phyloP scores from a whole-genome alignment of 1,140 invertebrate genomes.

The Drosophila burlai region DNA sequence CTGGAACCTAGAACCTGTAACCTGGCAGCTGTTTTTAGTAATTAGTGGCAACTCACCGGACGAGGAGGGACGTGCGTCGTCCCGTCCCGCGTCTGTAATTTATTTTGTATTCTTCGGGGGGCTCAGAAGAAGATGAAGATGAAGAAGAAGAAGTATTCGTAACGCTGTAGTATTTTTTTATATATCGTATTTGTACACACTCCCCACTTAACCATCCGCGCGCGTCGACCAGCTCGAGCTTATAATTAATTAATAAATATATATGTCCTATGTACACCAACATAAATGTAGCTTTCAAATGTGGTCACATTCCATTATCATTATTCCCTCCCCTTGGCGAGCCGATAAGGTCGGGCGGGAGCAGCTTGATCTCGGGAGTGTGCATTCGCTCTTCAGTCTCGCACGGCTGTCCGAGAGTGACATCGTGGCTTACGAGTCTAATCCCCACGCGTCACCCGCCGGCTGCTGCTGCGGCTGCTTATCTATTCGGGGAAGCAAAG shows the following conservation, averaged over 20 bases:
- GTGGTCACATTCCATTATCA: neutral
- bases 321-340: neutral
- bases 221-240: constrained; percentile 27
- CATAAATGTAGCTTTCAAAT: constrained; percentile 18
- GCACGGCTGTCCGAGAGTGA: neutral
- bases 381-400: neutral
- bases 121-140: constrained; percentile 13
- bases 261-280: constrained; percentile 27
- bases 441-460: neutral
- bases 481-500: neutral
- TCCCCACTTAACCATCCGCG: constrained; percentile 25
- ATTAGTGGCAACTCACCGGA: constrained; percentile 36
- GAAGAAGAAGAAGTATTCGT: constrained; percentile 42
- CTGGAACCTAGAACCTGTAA: constrained; percentile 3
- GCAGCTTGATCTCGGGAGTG: neutral
- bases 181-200: constrained; percentile 42
- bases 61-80: constrained; percentile 6
- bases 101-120: constrained; percentile 46
- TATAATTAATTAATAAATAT: constrained; percentile 28
- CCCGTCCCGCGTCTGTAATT: constrained; percentile 36
- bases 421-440: neutral
- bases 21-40: constrained; percentile 47
- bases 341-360: neutral
- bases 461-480: neutral
- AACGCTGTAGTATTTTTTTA: constrained; percentile 55